Base-by-base conservation (phyloP, 2,113 vertebrate species). In the Danionella cerebrum region DNA sequence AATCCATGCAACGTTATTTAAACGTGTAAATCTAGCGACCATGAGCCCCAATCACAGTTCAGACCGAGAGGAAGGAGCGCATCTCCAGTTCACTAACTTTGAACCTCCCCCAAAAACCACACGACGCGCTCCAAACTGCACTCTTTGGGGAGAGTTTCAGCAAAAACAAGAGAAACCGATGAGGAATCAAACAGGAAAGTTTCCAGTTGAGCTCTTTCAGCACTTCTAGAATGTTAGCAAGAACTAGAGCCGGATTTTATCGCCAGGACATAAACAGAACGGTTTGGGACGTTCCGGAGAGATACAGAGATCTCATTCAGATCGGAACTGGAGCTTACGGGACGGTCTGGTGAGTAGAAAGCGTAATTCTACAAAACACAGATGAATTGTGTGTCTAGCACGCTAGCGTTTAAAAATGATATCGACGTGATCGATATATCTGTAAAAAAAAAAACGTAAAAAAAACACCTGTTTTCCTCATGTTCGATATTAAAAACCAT, bases 261-360 rank as follows among this genome's bases (percentile, higher is more conserved):
- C 88, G 87, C 52, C 91, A 93, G 83, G 94, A 95, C 58, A 81
- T 96, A 5, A 90, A 91, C 80, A 90, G 90, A 73, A 95, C 92
- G 0, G 79, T 82, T 36, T 97, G 94, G 94, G 93, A 95, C 72
- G 92, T 92, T 55, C 88, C 89, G 80, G 90, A 90, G 62, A 81
- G 90, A 80, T 95, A 94, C 83, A 85, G 82, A 22, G 93, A 94
- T 72, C 82, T 95, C 76, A 86, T 90, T 79, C 87, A 93, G 51
- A 87, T 94, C 72, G 94, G 94, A 7, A 95, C 93, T 0, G 93
- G 94, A 66, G 94, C 94, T 1, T 97, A 97, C 13, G 94, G 94
- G 42, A 91, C 91, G 1, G 94, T 96, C 50, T 94, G 94, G 94
- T 97, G 74, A 92, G 92, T 71, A 8, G n/a, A n/a, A n/a, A n/a